Evolutionary conservation across 1,140 invertebrate species (phyloP).

Genomic region (Drosophila equinoxialis): DNA sequence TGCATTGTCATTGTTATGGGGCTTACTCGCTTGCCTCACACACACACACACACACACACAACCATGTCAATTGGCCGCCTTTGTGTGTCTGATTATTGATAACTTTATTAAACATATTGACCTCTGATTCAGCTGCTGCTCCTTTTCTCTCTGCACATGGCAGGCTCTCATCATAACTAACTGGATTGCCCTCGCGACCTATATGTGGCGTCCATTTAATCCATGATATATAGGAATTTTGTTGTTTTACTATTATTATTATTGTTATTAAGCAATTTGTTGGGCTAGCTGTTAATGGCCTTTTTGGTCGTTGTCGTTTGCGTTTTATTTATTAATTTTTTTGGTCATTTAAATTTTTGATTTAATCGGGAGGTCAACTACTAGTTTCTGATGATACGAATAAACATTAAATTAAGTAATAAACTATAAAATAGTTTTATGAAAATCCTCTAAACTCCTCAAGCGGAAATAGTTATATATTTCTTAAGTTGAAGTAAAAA

Average conservation of each 20-base stretch:
- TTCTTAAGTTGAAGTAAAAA: too few relatives aligned
- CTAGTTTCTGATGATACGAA: background rate
- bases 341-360: slow-evolving; percentile 57
- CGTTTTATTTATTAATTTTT: background rate
- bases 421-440: too few relatives aligned
- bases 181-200: background rate
- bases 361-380: background rate
- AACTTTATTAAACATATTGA: slow-evolving; percentile 47
- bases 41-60: background rate
- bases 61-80: background rate
- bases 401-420: too few relatives aligned
- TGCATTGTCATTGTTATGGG: slow-evolving; percentile 1
- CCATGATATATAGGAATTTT: slow-evolving; percentile 58
- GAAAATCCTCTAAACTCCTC: too few relatives aligned
- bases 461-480: too few relatives aligned
- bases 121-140: slow-evolving; percentile 23
- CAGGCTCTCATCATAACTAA: too few relatives aligned
- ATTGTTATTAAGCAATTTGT: slow-evolving; percentile 76
- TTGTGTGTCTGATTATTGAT: slow-evolving; percentile 18
- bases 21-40: background rate
- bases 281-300: slow-evolving; percentile 34
- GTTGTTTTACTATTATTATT: slow-evolving; percentile 55
- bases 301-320: slow-evolving; percentile 16
- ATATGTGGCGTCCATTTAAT: background rate
- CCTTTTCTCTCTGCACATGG: too few relatives aligned